A percentile compares a stretch with the other conserved stretches of the same genome.
phyloP scores from a whole-genome alignment of 1,140 invertebrate genomes.

The Eulimnadia texana region DNA sequence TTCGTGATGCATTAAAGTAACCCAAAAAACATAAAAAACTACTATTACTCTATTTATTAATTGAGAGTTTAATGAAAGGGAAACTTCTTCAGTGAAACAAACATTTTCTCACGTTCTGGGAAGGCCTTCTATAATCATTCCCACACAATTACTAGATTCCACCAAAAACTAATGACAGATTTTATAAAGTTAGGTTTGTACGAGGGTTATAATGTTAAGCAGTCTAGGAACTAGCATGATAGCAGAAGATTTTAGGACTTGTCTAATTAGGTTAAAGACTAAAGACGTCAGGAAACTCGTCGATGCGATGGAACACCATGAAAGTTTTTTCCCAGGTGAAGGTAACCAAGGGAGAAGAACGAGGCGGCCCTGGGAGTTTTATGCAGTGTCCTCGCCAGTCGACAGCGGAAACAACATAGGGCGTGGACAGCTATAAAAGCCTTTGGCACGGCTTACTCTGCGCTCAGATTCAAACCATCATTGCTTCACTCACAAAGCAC shows the following conservation, averaged over 20 bases:
- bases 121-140: neutral
- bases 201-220: neutral
- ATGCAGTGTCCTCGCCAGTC: neutral
- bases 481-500: neutral
- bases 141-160: neutral
- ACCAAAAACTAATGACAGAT: no score
- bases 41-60: neutral
- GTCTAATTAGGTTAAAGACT: neutral
- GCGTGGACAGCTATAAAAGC: neutral
- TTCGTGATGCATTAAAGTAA: neutral
- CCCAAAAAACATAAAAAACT: neutral
- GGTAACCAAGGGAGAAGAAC: neutral
- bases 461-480: neutral
- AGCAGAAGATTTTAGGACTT: neutral
- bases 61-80: neutral
- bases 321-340: neutral
- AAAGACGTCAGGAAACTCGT: neutral
- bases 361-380: neutral
- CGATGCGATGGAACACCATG: neutral
- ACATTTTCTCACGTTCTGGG: neutral
- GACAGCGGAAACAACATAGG: neutral
- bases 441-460: neutral
- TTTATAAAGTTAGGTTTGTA: no score
- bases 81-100: neutral
- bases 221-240: neutral